phyloP scores from a whole-genome alignment of 2,888 invertebrate species.

The Drosophila merina region DNA sequence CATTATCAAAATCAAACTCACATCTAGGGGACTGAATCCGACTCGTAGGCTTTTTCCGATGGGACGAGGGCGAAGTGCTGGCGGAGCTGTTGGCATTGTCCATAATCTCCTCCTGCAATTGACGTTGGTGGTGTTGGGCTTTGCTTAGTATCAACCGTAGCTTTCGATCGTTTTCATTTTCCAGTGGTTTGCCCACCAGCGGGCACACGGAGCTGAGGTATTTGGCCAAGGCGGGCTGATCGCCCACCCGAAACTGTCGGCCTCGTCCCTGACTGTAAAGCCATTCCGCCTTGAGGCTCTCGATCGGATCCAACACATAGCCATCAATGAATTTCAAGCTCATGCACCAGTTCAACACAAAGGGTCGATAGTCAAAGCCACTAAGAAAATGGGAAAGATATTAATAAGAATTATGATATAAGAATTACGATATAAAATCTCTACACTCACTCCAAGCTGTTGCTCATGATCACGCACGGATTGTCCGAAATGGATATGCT shows the following conservation, averaged over 20 bases:
- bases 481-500: constrained; percentile 94
- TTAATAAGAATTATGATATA: background rate
- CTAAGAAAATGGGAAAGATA: constrained; percentile 83
- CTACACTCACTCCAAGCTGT: constrained; percentile 85
- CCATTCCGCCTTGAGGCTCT: constrained; percentile 97
- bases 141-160: constrained; percentile 93
- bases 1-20: constrained; percentile 52
- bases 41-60: constrained; percentile 82
- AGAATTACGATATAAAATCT: background rate
- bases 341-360: constrained; percentile 96
- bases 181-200: constrained; percentile 90
- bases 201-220: constrained; percentile 94
- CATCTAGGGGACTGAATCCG: constrained; percentile 84
- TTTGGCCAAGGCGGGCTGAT: constrained; percentile 91
- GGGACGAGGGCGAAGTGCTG: constrained; percentile 83
- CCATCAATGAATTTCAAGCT: constrained; percentile 94
- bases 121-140: constrained; percentile 95
- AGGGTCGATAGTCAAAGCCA: constrained; percentile 96
- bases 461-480: constrained; percentile 92
- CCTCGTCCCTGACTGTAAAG: constrained; percentile 97
- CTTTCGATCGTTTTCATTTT: constrained; percentile 94
- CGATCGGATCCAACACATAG: constrained; percentile 94
- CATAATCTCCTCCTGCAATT: constrained; percentile 89
- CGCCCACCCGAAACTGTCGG: constrained; percentile 93
- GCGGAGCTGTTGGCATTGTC: constrained; percentile 82